These are phyloP conservation scores for Amblyraja radiata DNA, from an alignment of 2,797 vertebrate species.

Conservation along the genomic window DNA sequence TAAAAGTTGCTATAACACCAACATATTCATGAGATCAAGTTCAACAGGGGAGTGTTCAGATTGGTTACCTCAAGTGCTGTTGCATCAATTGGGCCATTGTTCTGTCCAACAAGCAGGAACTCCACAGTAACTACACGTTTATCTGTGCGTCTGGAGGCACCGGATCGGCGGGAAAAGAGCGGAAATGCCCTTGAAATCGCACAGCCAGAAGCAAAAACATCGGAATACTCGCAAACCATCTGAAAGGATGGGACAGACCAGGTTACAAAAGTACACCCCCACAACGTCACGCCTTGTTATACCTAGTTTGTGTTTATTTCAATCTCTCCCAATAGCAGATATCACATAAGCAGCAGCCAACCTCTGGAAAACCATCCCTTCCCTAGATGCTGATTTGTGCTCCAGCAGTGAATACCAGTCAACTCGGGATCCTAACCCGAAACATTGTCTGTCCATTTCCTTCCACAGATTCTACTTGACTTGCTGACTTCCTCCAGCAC, in stretches of 20 bases:
- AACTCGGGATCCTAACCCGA: too few species aligned
- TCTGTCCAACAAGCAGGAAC: constrained; percentile 77
- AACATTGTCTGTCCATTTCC: too few species aligned
- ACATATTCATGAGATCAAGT: not conserved
- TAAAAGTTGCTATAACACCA: not conserved
- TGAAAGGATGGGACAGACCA: constrained; percentile 48
- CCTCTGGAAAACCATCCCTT: not conserved
- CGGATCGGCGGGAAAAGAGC: constrained; percentile 80
- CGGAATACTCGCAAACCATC: constrained; percentile 87
- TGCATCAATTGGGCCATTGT: constrained; percentile 67
- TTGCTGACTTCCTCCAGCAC: too few species aligned
- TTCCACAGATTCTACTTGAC: too few species aligned
- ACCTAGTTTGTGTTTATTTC: not conserved
- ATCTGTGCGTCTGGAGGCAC: constrained; percentile 65
- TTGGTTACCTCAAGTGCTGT: constrained; percentile 69
- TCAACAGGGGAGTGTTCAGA: not conserved
- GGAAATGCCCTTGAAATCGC: constrained; percentile 89
- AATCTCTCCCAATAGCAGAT: not conserved
- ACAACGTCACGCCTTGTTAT: not conserved
- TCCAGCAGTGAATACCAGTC: not conserved
- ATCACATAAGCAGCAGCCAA: not conserved
- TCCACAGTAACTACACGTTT: constrained; percentile 80
- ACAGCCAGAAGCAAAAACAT: constrained; percentile 84
- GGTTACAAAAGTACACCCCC: not conserved
- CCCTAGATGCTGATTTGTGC: not conserved